These are phyloP conservation scores for Myotis brandtii DNA, from an alignment of 2,113 vertebrate genomes.

Conservation along the genomic window DNA sequence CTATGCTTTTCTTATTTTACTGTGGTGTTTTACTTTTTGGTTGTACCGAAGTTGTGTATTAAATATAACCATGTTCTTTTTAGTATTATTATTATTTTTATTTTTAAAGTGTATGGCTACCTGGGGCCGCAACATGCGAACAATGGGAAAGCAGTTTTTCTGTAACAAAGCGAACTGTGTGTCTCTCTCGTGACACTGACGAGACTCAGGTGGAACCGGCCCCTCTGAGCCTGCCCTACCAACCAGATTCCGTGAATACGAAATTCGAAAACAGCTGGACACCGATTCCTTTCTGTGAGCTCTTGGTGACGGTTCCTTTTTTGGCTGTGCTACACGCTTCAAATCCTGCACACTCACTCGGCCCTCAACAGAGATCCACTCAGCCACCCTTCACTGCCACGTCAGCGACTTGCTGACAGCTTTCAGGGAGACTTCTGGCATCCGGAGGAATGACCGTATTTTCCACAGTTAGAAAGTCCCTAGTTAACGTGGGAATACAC, in stretches of 20 bases:
- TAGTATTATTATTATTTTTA: no score
- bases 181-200: not conserved
- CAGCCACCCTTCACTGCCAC: not conserved
- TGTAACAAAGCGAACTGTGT: not conserved
- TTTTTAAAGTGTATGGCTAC: not conserved
- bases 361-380: not conserved
- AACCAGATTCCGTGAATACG: conserved; percentile 23
- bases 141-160: conserved; percentile 42
- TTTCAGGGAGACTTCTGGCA: not conserved
- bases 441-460: not conserved
- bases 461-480: not conserved
- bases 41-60: no score
- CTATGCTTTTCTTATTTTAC: no score
- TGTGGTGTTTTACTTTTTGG: no score
- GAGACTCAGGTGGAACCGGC: not conserved
- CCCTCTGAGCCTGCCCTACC: not conserved
- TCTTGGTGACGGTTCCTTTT: conserved; percentile 43
- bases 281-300: not conserved
- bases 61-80: no score
- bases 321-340: not conserved
- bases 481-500: not conserved
- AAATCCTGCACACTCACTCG: not conserved
- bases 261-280: conserved; percentile 63
- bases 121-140: not conserved
- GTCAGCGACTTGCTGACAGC: not conserved